Evolutionary conservation across 2,797 vertebrate species (phyloP), one percentile per base, ranked within the genome.

Genomic region (Sylvia borin): DNA sequence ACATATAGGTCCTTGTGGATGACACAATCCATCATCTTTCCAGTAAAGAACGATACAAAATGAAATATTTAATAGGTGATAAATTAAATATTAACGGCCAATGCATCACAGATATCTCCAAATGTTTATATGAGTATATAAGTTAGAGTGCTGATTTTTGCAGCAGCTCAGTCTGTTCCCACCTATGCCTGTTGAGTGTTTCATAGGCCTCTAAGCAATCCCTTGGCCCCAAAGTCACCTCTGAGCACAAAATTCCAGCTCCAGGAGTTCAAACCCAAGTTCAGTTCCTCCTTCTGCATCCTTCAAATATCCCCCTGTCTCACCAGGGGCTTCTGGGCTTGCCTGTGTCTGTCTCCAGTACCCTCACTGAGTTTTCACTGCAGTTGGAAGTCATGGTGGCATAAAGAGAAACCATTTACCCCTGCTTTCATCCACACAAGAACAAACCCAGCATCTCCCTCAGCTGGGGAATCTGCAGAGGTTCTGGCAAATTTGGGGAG

Each of bases 31-130:
- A 80, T 88, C 92, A 85, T 62, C 58, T 77, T 91, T 93, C 64
- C 72, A 45, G 89, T 90, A 85, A 93, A 85, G 85, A 64, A 67
- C 42, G 34, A 79, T 27, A 82, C 26, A 82, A 88, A 90, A 95
- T 95, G 14, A 94, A 96, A 95, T 94, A 94, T 91, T 97, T 94
- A 97, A 88, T 91, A 95, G 82, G 62, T 65, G 80, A 88, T 91
- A 88, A 92, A 94, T 97, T 90, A 96, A 95, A 96, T 92, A 95
- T 94, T 96, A 84, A 96, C 22, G 7, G 72, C 13, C 70, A 89
- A 74, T 85, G 80, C 94, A 85, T 96, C 82, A 92, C 71, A 88
- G 82, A 90, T 20, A 79, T 58, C n/a, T 73, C 83, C 32, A 40
- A 58, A 87, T 85, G 67, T 95, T 92, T 92, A 88, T 27, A 21